Base-by-base conservation (phyloP, 1,140 invertebrate genomes). In the Sipha flava region DNA sequence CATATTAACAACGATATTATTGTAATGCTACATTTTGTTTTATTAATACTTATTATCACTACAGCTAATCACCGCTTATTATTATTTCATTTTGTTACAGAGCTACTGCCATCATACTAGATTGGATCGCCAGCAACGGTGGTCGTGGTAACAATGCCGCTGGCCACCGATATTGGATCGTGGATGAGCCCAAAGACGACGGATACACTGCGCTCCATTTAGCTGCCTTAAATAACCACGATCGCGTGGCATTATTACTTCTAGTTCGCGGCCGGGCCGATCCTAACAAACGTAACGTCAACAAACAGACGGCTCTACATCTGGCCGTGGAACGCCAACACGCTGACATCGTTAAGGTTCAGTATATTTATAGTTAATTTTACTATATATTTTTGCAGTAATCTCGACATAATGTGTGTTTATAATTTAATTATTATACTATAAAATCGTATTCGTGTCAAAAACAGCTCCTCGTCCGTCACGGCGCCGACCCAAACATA, bases 181-280 rank as follows among this genome's bases (percentile, higher is more conserved):
- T 98, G 34, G 96, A 98, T 87, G 96, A 98, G 85, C 97, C 97
- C 84, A 98, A 98, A 86, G 96, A 98, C 85, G 97, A 99, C 85
- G 97, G 97, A 2, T 98, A 98, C 87, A 98, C 96, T 0, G 95
- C 96, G 1, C 88, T 98, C 16, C 96, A 98, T 86, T 88, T 98
- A 82, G 96, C 96, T 0, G 95, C 95, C 0, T 90, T 98, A 6
- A 98, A 98, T 87, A 98, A 98, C 87, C 96, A 98, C 86, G 94
- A 97, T 0, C 95, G 98, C 87, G 95, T 98, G n/a, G 95, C 95
- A 0, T 95, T 97, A 85, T 89, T 97, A 70, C 88, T 98, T 68
- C 90, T 95, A 3, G 90, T 92, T 80, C 88, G 92, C 85, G 96
- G 95, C 43, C 93, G 95, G 83, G 95, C 96, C 3, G 92, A 95